Evolutionary conservation across 1,140 invertebrate species (phyloP), one percentile per base, ranked within the genome.

Genomic region (Musca domestica): DNA sequence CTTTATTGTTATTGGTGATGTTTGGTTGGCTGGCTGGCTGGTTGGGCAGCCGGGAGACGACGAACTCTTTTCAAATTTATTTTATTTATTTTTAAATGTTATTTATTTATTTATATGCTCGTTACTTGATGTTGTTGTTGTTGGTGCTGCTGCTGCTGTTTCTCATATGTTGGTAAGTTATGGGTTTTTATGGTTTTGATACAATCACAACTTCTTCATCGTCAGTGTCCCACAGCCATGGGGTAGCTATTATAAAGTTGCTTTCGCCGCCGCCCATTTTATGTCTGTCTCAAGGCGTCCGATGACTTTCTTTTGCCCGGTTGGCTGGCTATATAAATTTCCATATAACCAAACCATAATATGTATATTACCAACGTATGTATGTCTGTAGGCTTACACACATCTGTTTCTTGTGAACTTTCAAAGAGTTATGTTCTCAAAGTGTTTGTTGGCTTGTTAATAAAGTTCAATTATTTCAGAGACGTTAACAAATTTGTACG

Each of bases 41-140:
- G 34, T 12, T 2, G 34, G 5, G 4, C 12, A 10, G 34, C 10
- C 12, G 34, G 27, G 15, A 2, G 52, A 56, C 15, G 15, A 23
- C 15, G n/a, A 56, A 56, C 20, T 27, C 17, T 19, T n/a, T 58
- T 27, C 54, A 58, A 58, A 17, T 58, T 58, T 19, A 30, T 58
- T 58, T 58, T 58, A 58, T 58, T 58, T 58, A 58, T 58, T 58
- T 58, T 58, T 58, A 58, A 58, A 58, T 58, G 54, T 58, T 58
- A 58, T 58, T 58, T 58, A 54, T 54, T 54, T 54, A 58, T 27
- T 58, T 58, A 27, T 58, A 58, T 58, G n/a, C 27, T 17, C 23
- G 7, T 15, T 58, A 12, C n/a, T 54, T 54, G 52, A 25, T 14
- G 7, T 54, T 54, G 20, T 54, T 14, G 5, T 54, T 12, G 52